phyloP scores from a whole-genome alignment of 2,888 invertebrate genomes.

The Melinaea marsaeus region DNA sequence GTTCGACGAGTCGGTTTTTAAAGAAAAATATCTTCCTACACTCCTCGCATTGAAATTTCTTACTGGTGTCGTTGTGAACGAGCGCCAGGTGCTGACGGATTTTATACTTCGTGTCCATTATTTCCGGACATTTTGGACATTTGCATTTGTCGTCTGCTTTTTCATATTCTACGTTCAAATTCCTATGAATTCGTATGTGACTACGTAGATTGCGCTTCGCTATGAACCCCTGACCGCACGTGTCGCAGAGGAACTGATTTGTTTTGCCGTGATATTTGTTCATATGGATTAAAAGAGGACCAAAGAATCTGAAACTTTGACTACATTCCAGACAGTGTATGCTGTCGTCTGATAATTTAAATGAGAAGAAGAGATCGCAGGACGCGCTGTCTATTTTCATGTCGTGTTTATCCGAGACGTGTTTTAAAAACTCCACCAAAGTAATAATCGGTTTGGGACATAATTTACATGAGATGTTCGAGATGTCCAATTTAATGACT shows the following conservation, averaged over 20 bases:
- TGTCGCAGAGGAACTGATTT: conserved; percentile 45
- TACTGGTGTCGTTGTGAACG: conserved; percentile 55
- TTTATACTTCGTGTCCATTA: conserved; percentile 50
- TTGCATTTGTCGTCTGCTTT: conserved; percentile 31
- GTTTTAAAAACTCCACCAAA: conserved; percentile 42
- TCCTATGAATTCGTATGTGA: conserved; percentile 51
- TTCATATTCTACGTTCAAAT: conserved; percentile 33
- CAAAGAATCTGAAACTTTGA: conserved; percentile 48
- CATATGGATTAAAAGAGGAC: conserved; percentile 44
- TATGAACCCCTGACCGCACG: conserved; percentile 58
- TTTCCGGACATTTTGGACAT: conserved; percentile 57
- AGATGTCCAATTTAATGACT: conserved; percentile 48
- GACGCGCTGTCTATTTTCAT: conserved; percentile 33
- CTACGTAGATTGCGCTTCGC: conserved; percentile 47
- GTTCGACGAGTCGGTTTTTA: conserved; percentile 49
- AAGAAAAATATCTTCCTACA: conserved; percentile 52
- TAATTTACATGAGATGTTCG: conserved; percentile 45
- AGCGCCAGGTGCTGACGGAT: conserved; percentile 56
- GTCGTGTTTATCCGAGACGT: conserved; percentile 37
- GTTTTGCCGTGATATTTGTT: conserved; percentile 43
- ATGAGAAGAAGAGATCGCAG: conserved; percentile 37
- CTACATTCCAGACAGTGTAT: conserved; percentile 50
- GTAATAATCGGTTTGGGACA: conserved; percentile 39
- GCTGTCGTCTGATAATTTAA: conserved; percentile 43
- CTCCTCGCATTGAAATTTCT: conserved; percentile 54